Evolutionary conservation across 2,797 vertebrate species (phyloP).

Genomic region (Malurus leucopterus): DNA sequence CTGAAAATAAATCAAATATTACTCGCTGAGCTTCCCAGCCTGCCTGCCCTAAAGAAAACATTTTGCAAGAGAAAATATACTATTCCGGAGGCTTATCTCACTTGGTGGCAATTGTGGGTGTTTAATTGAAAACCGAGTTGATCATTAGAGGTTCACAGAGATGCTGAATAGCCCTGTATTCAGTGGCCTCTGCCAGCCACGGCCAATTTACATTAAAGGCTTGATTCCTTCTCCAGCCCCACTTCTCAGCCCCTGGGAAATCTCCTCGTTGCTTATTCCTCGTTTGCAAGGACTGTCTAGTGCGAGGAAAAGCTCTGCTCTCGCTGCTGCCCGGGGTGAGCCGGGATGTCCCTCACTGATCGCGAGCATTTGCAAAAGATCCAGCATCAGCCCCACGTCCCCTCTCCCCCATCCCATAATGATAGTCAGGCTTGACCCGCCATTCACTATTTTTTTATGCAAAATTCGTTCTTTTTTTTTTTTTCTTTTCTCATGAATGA

Average conservation of each 20-base stretch:
- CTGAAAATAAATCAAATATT: neutral
- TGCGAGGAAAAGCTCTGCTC: neutral
- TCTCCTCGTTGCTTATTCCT: conserved; percentile 1
- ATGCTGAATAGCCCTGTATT: conserved; percentile 51
- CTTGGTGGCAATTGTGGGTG: conserved; percentile 51
- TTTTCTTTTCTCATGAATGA: neutral
- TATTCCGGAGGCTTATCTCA: conserved; percentile 51
- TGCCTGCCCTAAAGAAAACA: conserved; percentile 12
- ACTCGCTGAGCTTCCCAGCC: neutral
- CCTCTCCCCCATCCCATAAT: rapidly evolving
- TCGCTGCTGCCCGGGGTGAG: neutral
- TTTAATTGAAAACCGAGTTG: conserved; percentile 41
- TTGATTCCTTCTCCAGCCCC: conserved; percentile 38
- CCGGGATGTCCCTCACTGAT: neutral
- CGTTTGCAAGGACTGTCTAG: neutral
- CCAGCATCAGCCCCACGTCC: neutral
- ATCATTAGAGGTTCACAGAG: conserved; percentile 59
- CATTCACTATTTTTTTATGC: neutral
- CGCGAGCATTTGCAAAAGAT: neutral
- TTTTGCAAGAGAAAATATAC: conserved; percentile 41
- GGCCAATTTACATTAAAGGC: conserved; percentile 57
- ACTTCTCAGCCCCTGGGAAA: conserved; percentile 52
- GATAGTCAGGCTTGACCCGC: rapidly evolving
- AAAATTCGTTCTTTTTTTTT: neutral
- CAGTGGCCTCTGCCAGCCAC: conserved; percentile 31